These are phyloP conservation scores for Periophthalmodon schlosseri DNA, from an alignment of 2,113 vertebrate genomes.

Conservation along the genomic window DNA sequence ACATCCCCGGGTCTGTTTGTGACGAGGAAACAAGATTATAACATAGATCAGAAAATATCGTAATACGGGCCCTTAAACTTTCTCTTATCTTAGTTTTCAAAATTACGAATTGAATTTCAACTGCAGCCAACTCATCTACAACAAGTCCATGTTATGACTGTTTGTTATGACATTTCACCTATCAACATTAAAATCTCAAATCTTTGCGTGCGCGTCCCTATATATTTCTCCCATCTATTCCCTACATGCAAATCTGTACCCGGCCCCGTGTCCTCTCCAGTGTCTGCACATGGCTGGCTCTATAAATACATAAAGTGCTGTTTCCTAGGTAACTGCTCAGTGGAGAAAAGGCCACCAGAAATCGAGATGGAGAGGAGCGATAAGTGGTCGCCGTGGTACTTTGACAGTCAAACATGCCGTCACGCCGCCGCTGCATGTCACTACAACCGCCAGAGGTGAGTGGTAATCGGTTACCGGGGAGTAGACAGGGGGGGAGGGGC, in stretches of 20 bases:
- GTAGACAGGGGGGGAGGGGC: background rate
- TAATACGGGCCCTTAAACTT: too few species aligned
- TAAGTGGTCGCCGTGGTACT: conserved; percentile 20
- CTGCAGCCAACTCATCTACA: background rate
- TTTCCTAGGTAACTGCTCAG: conserved; percentile 82
- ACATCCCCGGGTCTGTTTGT: too few species aligned
- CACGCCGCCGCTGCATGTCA: conserved; percentile 9
- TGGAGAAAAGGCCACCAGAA: conserved; percentile 74
- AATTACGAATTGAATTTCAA: background rate
- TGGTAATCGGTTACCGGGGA: background rate
- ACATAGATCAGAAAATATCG: too few species aligned
- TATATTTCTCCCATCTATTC: background rate
- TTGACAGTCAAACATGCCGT: conserved; percentile 20
- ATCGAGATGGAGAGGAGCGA: conserved; percentile 54
- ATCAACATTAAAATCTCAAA: background rate
- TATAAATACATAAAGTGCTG: conserved; percentile 81
- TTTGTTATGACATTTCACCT: background rate
- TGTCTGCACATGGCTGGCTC: conserved; percentile 52
- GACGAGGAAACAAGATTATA: too few species aligned
- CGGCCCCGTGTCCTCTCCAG: conserved; percentile 22
- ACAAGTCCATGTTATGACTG: background rate
- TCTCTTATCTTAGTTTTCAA: too few species aligned
- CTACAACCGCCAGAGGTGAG: background rate
- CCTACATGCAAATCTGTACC: conserved; percentile 25
- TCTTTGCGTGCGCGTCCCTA: background rate